Base-by-base conservation (phyloP, 2,888 invertebrate species). In the Ashinkailepas kermadecensis region DNA sequence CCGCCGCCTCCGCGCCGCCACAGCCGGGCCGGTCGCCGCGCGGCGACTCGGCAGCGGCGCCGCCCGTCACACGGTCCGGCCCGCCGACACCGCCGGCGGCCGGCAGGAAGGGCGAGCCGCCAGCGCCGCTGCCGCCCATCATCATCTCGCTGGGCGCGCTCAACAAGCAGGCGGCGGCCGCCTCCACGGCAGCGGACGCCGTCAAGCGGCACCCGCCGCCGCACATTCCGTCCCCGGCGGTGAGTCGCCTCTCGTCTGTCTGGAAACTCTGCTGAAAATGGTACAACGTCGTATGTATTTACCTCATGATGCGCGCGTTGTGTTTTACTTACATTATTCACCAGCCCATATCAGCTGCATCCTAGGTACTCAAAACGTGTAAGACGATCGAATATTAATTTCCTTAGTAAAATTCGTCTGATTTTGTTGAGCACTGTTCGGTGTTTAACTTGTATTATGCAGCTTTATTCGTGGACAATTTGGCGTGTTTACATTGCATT, bases 31-130 rank as follows among this genome's bases (percentile, higher is more conserved):
- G 74, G 54, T 74, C 74, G 54, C 74, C 74, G 39, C 74, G 57
- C 57, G 58, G 58, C 64, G 81, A 67, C 58, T n/a, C 78, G 78
- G 80, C 58, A 18, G 59, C 8, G 25, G 79, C 25, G 65, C 80
- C 25, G 65, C 80, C 54, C 54, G 78, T 62, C 39, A 74, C 81
- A n/a, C 64, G n/a, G 65, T 59, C 80, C 78, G 80, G 74, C 80
- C 23, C 62, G 18, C 79, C 67, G 57, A 81, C 70, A 18, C 56
- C 83, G 56, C 79, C 62, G 78, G 59, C 80, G 64, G 59, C 80
- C 21, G 70, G 81, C 58, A 78, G 3, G 58, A 13, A 9, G 58
- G n/a, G 58, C 13, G 54, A 57, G 21, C 18, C 74, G 21, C 54
- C 25, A 7, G 25, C 39, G 21, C 23, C 65, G 78, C 78, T 57